phyloP scores from a whole-genome alignment of 2,797 vertebrate genomes.

The Sarcoramphus papa region DNA sequence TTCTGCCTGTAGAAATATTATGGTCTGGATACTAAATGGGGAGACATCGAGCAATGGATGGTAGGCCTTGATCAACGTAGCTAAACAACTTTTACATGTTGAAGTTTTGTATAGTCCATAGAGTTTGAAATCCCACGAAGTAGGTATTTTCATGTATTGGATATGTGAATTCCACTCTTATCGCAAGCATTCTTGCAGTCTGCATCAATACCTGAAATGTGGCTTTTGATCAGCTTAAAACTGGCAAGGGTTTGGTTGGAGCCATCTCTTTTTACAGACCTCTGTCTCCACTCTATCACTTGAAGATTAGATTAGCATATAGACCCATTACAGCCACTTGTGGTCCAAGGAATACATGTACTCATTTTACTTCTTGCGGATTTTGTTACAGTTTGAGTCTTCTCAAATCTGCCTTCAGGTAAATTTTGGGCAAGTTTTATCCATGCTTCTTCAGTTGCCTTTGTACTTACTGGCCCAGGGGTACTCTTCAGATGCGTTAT shows the following conservation, averaged over 20 bases:
- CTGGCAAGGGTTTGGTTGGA: neutral
- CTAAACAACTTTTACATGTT: neutral
- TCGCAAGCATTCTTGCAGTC: neutral
- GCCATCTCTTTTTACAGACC: neutral
- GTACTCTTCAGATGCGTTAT: neutral
- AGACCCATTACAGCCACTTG: neutral
- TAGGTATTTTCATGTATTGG: neutral
- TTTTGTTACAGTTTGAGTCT: neutral
- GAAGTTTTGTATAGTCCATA: neutral
- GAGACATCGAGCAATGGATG: slow-evolving; percentile 98
- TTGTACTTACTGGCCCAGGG: neutral
- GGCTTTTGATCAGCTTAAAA: neutral
- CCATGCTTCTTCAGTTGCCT: neutral
- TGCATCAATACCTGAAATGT: neutral
- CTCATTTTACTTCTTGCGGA: neutral
- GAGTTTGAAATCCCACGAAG: neutral
- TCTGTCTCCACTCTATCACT: rapidly evolving
- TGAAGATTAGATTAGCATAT: neutral
- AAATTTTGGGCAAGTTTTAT: neutral
- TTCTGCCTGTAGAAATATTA: slow-evolving; percentile 86
- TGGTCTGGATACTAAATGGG: slow-evolving; percentile 94
- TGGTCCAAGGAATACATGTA: neutral
- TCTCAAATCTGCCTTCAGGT: neutral
- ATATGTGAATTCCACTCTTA: neutral
- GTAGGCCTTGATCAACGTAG: slow-evolving; percentile 74